Evolutionary conservation across 2,113 vertebrate genomes (phyloP).

Genomic region (Dipodomys stephensi): DNA sequence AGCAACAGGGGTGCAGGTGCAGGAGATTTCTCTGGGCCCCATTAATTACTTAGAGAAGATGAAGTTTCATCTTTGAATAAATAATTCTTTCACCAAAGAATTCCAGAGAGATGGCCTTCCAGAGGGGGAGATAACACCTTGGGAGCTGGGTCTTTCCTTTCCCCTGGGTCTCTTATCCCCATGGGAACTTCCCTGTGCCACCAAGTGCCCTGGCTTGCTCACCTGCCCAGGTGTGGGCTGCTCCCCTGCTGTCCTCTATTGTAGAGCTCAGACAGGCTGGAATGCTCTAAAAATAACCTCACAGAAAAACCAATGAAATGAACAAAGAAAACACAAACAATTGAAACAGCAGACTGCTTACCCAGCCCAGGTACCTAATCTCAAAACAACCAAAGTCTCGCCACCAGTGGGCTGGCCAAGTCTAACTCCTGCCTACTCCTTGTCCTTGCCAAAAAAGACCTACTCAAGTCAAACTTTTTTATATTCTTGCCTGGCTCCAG

Average conservation of each 20-base stretch:
- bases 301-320: constrained; percentile 31
- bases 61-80: constrained; percentile 29
- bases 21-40: neutral
- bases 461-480: neutral
- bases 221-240: constrained; percentile 45
- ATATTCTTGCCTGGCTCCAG: too few relatives aligned
- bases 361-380: neutral
- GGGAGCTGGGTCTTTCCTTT: neutral
- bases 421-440: neutral
- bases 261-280: constrained; percentile 61
- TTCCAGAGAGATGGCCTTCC: neutral
- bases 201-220: neutral
- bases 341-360: constrained; percentile 7
- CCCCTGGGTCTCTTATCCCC: neutral
- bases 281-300: constrained; percentile 73
- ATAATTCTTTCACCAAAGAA: constrained; percentile 18
- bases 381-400: neutral
- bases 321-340: constrained; percentile 55
- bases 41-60: neutral
- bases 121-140: neutral
- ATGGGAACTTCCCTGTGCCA: constrained; percentile 6
- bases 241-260: neutral
- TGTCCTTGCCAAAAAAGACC: neutral
- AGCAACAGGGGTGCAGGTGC: too few relatives aligned
- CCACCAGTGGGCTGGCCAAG: neutral